A percentile compares a stretch with the other conserved stretches of the same genome.
Conservation (phyloP, 2,113 vertebrate genomes). For the Syngnathus scovelli region DNA sequence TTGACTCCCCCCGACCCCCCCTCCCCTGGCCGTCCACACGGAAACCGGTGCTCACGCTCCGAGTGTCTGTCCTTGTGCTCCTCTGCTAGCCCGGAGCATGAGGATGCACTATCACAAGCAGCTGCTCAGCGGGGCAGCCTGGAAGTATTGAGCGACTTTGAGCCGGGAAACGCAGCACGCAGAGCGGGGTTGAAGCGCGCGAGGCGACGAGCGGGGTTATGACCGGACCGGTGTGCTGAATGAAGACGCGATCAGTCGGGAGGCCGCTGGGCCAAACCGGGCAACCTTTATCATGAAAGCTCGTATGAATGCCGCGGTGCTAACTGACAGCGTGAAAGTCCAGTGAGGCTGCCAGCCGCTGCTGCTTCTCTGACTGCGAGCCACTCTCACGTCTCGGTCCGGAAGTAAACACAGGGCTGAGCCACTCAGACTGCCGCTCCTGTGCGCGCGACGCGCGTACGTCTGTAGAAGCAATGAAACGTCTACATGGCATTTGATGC, state of each 20-base stretch:
- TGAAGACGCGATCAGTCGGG: constrained; percentile 24
- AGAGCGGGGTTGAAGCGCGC: constrained; percentile 13
- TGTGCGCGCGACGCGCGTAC: constrained; percentile 35
- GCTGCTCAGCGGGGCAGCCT: not conserved
- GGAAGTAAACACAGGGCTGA: constrained; percentile 80
- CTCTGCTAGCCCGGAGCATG: constrained; percentile 41
- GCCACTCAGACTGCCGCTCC: constrained; percentile 30
- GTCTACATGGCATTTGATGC: not conserved
- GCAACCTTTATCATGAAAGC: constrained; percentile 65
- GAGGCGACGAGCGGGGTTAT: not conserved
- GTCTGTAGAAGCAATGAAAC: not conserved
- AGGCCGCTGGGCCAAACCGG: constrained; percentile 38
- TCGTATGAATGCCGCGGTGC: constrained; percentile 39
- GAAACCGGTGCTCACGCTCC: constrained; percentile 40
- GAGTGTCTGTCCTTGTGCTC: constrained; percentile 55
- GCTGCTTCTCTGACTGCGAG: constrained; percentile 28
- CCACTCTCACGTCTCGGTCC: constrained; percentile 70
- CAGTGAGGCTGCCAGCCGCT: constrained; percentile 53
- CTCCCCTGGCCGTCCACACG: not conserved
- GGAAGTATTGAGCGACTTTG: constrained; percentile 46
- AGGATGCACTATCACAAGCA: constrained; percentile 5
- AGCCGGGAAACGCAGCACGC: constrained; percentile 12
- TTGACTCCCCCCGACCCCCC: not conserved
- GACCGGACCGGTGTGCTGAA: constrained; percentile 19
- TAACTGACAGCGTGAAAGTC: constrained; percentile 53